These are phyloP conservation scores for Spermophilus dauricus DNA, from an alignment of 2,113 vertebrate genomes.

Conservation along the genomic window DNA sequence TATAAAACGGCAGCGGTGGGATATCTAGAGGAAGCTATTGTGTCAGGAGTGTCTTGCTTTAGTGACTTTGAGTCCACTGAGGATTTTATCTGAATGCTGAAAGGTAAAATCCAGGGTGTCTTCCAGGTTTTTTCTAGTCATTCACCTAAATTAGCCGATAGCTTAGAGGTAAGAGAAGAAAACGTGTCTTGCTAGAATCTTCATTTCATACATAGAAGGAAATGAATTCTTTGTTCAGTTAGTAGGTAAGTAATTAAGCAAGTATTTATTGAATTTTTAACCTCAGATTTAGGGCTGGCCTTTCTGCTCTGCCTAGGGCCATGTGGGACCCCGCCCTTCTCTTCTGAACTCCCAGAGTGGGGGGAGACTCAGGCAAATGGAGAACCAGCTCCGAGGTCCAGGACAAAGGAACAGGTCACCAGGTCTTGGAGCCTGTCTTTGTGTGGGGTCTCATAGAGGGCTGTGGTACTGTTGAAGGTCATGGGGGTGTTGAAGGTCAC, in stretches of 20 bases:
- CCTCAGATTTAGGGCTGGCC: neutral
- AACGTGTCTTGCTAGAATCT: neutral
- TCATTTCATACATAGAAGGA: neutral
- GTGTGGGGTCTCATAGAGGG: neutral
- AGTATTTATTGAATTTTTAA: neutral
- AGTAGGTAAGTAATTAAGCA: neutral
- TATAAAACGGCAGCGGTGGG: slow-evolving; percentile 23
- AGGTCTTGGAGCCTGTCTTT: neutral
- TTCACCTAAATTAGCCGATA: neutral
- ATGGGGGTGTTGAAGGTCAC: accelerated
- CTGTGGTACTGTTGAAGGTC: too few species aligned
- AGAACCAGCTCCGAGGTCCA: too few species aligned
- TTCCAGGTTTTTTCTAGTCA: neutral
- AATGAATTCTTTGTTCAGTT: neutral
- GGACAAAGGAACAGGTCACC: accelerated
- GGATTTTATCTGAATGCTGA: neutral
- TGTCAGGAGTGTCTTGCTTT: neutral
- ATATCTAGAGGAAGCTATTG: neutral
- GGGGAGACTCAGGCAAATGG: neutral
- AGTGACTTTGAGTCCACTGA: neutral
- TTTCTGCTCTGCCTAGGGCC: neutral
- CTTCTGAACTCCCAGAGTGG: neutral
- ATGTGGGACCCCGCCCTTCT: neutral
- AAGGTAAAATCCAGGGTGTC: neutral
- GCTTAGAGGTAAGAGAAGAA: neutral